Evolutionary conservation across 2,888 invertebrate species (phyloP).

Genomic region (Agrypnus murinus): DNA sequence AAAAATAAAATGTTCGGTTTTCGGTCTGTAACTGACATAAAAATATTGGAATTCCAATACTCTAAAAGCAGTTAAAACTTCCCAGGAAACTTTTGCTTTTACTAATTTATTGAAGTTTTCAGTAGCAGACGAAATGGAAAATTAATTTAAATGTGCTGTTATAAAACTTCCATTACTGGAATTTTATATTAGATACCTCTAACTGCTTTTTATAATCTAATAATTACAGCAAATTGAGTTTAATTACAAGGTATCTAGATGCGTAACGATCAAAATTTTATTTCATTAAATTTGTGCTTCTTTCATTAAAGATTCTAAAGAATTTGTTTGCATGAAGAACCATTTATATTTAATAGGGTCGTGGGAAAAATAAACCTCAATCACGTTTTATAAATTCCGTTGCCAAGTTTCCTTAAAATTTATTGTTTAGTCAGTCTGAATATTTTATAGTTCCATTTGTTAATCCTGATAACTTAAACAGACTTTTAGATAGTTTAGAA

Average conservation of each 20-base stretch:
- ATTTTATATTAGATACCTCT: neutral
- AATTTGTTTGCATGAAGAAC: too few species aligned
- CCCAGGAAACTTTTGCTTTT: constrained; percentile 8
- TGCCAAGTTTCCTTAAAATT: too few species aligned
- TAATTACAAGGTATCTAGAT: neutral
- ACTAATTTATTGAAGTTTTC: constrained; percentile 6
- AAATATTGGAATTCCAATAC: constrained; percentile 15
- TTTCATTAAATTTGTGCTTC: too few species aligned
- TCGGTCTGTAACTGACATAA: neutral
- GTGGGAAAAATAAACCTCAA: too few species aligned
- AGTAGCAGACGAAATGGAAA: constrained; percentile 15
- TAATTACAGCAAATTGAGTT: neutral
- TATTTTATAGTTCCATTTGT: too few species aligned
- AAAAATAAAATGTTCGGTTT: neutral
- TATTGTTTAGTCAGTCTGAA: too few species aligned
- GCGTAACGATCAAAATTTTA: neutral
- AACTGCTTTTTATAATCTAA: neutral
- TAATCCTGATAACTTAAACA: too few species aligned
- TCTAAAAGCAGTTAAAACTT: neutral
- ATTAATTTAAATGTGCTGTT: constrained; percentile 20
- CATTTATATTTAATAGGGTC: too few species aligned
- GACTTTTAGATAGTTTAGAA: too few species aligned
- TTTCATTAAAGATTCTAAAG: too few species aligned
- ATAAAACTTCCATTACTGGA: neutral
- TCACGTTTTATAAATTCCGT: too few species aligned